Conservation (phyloP, 1,140 invertebrate species). For the Amyelois transitella region DNA sequence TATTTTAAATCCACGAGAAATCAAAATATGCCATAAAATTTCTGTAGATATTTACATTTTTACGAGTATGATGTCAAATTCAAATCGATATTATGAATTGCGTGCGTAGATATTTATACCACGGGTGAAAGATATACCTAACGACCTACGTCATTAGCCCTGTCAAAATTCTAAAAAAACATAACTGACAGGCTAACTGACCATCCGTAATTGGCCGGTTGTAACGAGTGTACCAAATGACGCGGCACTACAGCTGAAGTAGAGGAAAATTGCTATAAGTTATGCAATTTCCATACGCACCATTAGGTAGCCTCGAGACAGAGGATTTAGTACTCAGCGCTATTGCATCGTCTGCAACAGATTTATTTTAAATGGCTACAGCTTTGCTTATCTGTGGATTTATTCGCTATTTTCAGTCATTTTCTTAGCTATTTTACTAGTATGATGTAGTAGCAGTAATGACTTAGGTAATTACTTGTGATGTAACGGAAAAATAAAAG, state of each 20-base stretch:
- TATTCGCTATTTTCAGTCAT: no score
- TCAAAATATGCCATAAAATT: no score
- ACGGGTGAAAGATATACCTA: not conserved
- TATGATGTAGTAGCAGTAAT: no score
- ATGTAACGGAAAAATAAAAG: no score
- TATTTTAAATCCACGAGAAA: no score
- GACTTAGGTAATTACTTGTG: no score
- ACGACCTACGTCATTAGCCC: not conserved
- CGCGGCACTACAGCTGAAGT: slow-evolving; percentile 2
- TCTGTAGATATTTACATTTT: no score
- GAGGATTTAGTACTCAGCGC: slow-evolving; percentile 33
- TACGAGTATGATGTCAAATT: no score
- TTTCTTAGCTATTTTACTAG: no score
- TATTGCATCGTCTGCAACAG: slow-evolving; percentile 31
- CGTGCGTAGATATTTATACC: no score
- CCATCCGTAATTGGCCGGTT: not conserved
- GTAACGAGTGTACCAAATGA: slow-evolving; percentile 1
- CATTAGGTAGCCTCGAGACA: slow-evolving; percentile 36
- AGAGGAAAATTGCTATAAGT: slow-evolving; percentile 48
- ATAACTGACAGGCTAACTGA: not conserved
- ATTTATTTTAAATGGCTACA: slow-evolving; percentile 11
- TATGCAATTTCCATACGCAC: slow-evolving; percentile 48
- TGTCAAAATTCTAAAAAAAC: not conserved
- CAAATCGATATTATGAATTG: no score
- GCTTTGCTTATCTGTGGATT: not conserved